Conservation (phyloP, 30 jellyfish, hydroid and myxozoan species). For the Chrysaora quinquecirrha region DNA sequence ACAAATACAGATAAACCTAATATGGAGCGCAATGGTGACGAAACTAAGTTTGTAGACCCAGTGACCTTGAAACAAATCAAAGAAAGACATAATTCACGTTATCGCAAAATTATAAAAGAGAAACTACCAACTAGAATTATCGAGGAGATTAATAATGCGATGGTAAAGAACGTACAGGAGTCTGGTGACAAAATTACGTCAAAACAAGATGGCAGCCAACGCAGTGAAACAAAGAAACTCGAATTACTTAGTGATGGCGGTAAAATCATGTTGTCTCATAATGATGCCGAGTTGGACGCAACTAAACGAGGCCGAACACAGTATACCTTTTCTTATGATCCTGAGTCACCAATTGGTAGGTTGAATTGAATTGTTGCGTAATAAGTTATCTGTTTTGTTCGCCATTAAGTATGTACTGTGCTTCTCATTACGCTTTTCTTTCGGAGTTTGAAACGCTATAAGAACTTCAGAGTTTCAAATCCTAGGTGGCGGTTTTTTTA, state of each 20-base stretch:
- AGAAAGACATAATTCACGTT: not conserved
- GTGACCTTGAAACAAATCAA: not conserved
- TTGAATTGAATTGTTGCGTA: no score
- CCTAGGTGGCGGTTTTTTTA: no score
- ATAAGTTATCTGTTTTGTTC: no score
- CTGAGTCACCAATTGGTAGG: constrained; percentile 89
- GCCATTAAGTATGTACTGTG: no score
- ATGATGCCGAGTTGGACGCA: constrained; percentile 16
- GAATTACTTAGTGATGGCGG: not conserved
- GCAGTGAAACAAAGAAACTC: not conserved
- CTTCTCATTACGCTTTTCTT: no score
- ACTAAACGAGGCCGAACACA: constrained; percentile 45
- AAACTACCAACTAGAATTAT: constrained; percentile 39
- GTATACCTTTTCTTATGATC: constrained; percentile 84
- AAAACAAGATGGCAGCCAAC: not conserved
- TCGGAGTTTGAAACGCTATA: no score
- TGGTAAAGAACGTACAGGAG: constrained; percentile 41
- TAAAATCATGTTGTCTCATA: not conserved
- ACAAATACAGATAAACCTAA: no score
- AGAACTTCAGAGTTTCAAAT: no score
- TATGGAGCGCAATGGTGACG: no score
- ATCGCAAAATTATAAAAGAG: constrained; percentile 23
- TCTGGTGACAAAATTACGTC: constrained; percentile 44
- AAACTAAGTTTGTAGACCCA: not conserved
- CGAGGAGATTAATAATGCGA: constrained; percentile 49